Conservation (phyloP, 64 coral and sea anemone genomes). For the Orbicella faveolata region DNA sequence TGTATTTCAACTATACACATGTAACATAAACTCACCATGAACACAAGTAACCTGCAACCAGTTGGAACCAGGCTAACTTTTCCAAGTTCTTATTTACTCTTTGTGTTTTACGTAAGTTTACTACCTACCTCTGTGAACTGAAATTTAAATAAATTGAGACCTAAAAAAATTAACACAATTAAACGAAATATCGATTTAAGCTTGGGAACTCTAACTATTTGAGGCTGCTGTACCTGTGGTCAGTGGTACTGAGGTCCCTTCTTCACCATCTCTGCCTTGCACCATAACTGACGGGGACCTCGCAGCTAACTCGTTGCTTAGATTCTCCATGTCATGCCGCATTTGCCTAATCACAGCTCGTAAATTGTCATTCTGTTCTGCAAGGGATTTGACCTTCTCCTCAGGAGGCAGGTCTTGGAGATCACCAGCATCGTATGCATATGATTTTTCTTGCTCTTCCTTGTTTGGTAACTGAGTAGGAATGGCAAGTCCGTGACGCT, state of each 20-base stretch:
- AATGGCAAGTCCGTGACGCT: conserved; percentile 83
- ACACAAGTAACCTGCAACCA: no score
- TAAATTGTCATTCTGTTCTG: conserved; percentile 75
- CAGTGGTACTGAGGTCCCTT: conserved; percentile 49
- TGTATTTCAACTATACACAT: no score
- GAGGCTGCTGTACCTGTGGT: conserved; percentile 56
- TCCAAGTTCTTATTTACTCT: no score
- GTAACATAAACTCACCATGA: no score
- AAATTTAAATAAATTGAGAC: no score
- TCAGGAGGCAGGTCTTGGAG: background rate
- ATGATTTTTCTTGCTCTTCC: background rate
- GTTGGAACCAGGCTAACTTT: no score
- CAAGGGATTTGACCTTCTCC: conserved; percentile 41
- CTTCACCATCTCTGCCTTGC: conserved; percentile 14
- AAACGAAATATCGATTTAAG: no score
- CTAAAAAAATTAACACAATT: no score
- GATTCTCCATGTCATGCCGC: conserved; percentile 92
- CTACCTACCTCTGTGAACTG: no score
- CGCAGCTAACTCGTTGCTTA: conserved; percentile 63
- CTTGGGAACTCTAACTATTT: no score
- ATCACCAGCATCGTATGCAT: background rate
- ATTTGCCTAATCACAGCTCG: conserved; percentile 84
- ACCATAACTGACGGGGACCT: conserved; percentile 58
- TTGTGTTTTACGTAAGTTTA: background rate
- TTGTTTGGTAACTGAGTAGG: conserved; percentile 77